Base-by-base conservation (phyloP, 92 coral and sea anemone genomes). In the Hydrozoanthus gracilis region DNA sequence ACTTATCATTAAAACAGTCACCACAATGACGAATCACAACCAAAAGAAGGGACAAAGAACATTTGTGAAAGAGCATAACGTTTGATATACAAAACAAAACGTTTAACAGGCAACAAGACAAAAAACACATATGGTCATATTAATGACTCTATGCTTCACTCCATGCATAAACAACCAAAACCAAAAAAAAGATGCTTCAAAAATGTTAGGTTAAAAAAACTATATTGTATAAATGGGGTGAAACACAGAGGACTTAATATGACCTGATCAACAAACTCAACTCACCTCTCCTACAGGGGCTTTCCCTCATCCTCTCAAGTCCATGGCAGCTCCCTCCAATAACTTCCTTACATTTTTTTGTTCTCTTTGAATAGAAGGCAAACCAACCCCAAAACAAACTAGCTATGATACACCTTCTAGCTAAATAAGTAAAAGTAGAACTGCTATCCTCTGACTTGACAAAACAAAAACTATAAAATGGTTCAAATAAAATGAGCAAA, bases 201-300 rank as follows among this genome's bases (percentile, higher is more conserved):
- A 70, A 4, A 8, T 20, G 47, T 4, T 50, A 55, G n/a, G 4
- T 9, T 73, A 3, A 47, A 71, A 12, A 52, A 50, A 44, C 18
- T 52, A n/a, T 7, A 17, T 51, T 51, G 1, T 8, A 7, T 20
- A 15, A 49, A 75, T n/a, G 68, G 56, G 14, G 66, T 77, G 82
- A 77, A 56, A 7, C 82, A 18, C 12, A 35, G 82, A 77, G 56
- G 49, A 35, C 51, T 13, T 56, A 77, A 55, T 55, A 56, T 77
- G 82, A 62, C 82, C 82, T 39, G 27, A 77, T 17, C 68, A 14
- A 3, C 49, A 55, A 61, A 78, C 69, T 78, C 71, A 16, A 78
- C 83, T 78, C 72, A 61, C 83, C 83, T 78, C 61, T 56, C 47
- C 71, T 45, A 55, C 82, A 49, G 56, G 83, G 83, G 54, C 15